Percentiles rank a stretch among this genome's conserved stretches.
These are phyloP conservation scores for Cataglyphis cursor DNA, from an alignment of 2,888 invertebrate species.

Conservation along the genomic window DNA sequence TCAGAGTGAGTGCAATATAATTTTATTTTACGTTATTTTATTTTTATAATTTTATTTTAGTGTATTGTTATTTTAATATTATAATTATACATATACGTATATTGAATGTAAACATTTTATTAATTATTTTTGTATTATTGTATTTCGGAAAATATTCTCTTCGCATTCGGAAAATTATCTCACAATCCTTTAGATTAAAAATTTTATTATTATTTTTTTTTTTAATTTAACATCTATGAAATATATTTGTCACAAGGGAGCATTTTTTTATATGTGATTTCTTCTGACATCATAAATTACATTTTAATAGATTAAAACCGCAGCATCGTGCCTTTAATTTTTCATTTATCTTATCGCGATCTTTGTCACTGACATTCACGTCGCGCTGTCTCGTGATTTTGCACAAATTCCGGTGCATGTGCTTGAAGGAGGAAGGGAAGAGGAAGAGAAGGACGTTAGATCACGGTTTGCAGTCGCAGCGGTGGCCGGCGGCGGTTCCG, in stretches of 20 bases:
- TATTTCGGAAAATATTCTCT: not conserved
- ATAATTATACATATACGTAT: not conserved
- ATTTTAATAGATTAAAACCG: conserved; percentile 28
- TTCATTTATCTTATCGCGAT: conserved; percentile 23
- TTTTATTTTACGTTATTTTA: not conserved
- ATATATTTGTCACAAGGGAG: not conserved
- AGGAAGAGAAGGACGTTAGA: conserved; percentile 28
- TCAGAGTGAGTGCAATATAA: not conserved
- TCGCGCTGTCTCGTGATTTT: conserved; percentile 30
- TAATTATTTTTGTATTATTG: not conserved
- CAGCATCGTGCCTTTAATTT: not conserved
- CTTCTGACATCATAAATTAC: not conserved
- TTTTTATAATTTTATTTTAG: not conserved
- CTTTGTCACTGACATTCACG: not conserved
- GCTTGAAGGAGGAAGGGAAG: conserved; percentile 14
- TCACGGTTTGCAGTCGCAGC: conserved; percentile 46
- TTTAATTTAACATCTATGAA: not conserved
- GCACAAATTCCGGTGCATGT: conserved; percentile 8
- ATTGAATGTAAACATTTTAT: not conserved
- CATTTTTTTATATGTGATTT: not conserved
- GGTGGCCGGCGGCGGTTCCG: conserved; percentile 48
- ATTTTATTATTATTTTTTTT: not conserved
- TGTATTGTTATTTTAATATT: not conserved
- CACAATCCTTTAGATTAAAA: not conserved
- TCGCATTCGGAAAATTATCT: not conserved